Base-by-base conservation (phyloP, 2,888 invertebrate species). In the Phania funesta region DNA sequence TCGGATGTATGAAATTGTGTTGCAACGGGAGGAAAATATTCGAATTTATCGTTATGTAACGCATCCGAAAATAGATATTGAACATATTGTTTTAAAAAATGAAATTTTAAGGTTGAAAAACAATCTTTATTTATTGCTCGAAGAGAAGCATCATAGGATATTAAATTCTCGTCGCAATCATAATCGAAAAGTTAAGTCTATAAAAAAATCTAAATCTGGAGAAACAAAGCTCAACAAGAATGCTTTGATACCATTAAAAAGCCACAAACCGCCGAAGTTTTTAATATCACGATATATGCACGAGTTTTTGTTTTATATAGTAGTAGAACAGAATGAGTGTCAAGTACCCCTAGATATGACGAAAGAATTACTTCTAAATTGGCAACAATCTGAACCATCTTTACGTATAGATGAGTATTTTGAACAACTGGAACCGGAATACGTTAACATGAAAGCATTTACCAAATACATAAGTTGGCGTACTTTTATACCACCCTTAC, bases 401-500 rank as follows among this genome's bases (percentile, higher is more conserved):
- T 79, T 90, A 29, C 83, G 87, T 16, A 85, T 80, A 26, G 70
- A 67, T 32, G 89, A 91, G 20, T 89, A 92, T 54, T 84, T 90
- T 7, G 86, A 90, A 0, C 91, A 93, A 75, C 88, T 93, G 85
- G 88, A 89, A 0, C 87, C 93, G 52, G 93, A 93, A 76, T 52
- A 73, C 8, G 76, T 70, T 85, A 86, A 81, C 38, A 70, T 85
- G 38, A 77, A 60, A 71, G 84, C 90, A 1, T 91, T 90, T 41
- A 91, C 91, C 3, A 91, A 92, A 64, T 86, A 86, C n/a, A 90
- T 94, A 5, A 92, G 91, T 84, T 96, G 95, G 95, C 94, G 93
- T 87, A 94, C 94, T 90, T 96, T 95, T 87, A 91, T 96, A 13
- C 93, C 94, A 0, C 95, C 95, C 0, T 87, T 96, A 52, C 93